Conservation (phyloP, 2,888 invertebrate species). For the Eupithecia dodoneata region DNA sequence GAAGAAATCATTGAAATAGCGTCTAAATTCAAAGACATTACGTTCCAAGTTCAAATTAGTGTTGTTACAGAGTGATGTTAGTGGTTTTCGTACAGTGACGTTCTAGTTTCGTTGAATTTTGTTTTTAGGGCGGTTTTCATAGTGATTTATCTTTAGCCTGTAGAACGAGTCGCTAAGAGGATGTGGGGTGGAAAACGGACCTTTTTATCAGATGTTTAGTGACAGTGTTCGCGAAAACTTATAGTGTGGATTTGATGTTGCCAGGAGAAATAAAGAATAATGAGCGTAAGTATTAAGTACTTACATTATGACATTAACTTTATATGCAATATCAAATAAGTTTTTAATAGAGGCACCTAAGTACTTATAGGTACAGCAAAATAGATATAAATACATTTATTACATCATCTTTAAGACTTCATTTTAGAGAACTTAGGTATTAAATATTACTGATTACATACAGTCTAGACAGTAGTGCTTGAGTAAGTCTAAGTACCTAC, state of each 20-base stretch:
- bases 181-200: conserved; percentile 42
- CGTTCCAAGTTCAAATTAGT: conserved; percentile 25
- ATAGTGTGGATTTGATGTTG: conserved; percentile 1
- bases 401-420: too few relatives aligned
- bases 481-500: too few relatives aligned
- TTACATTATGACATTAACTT: background rate
- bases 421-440: too few relatives aligned
- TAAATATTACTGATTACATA: too few relatives aligned
- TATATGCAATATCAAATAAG: background rate
- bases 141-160: conserved; percentile 36
- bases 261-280: conserved; percentile 38
- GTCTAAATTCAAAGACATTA: conserved; percentile 44
- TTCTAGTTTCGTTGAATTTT: conserved; percentile 10
- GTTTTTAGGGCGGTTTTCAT: conserved; percentile 34
- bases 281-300: conserved; percentile 68
- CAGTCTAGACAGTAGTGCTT: too few relatives aligned
- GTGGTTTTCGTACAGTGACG: conserved; percentile 7
- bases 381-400: too few relatives aligned
- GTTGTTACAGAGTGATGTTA: conserved; percentile 12
- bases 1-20: conserved; percentile 56
- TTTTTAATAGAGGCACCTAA: too few relatives aligned
- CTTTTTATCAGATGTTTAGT: conserved; percentile 41
- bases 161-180: conserved; percentile 31
- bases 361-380: too few relatives aligned
- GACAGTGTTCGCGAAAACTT: conserved; percentile 52